Base-by-base conservation (phyloP, 2,797 vertebrate species). In the Poeciliopsis gracilis region DNA sequence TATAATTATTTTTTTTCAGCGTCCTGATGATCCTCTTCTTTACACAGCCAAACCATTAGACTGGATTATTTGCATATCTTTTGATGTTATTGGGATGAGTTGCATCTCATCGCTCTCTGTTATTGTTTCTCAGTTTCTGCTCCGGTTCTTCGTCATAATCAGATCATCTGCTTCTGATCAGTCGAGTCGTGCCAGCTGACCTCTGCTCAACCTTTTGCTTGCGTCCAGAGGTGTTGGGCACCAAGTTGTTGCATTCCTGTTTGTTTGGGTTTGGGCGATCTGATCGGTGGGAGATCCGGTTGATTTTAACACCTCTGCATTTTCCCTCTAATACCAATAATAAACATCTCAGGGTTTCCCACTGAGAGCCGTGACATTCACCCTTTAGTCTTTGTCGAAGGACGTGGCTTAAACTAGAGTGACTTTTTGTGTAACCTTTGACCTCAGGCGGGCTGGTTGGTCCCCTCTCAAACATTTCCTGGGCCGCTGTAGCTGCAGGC, bases 361-460 rank as follows among this genome's bases (percentile, higher is more conserved):
- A 47, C 87, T 84, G 90, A 84, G 89, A 87, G 49, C 55, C 84
- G n/a, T 9, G 80, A 73, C 66, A 72, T 81, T 77, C 73, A 12
- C 70, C 84, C 76, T 84, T 75, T 36, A 25, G 82, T 80, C 83
- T 91, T 75, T 77, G 82, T 83, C 67, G 30, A 80, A 67, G 82
- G 84, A 84, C 87, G 84, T n/a, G 36, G 83, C 85, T 91, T 90
- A 87, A 93, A 85, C 83, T 82, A 85, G 76, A 86, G 75, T 80
- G 51, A 71, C 80, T 90, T 91, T 88, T 88, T 87, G 71, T 57
- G 9, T 90, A 90, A 93, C 92, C 92, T 86, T 57, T 92, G 86
- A 90, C 92, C 90, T 86, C 59, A 76, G 88, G 87, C 86, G 77
- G 82, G 61, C 77, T 77, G 5, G 73, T 83, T 30, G 88, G 82